Evolutionary conservation across 2,113 vertebrate species (phyloP).

Genomic region (Coreoperca whiteheadi): DNA sequence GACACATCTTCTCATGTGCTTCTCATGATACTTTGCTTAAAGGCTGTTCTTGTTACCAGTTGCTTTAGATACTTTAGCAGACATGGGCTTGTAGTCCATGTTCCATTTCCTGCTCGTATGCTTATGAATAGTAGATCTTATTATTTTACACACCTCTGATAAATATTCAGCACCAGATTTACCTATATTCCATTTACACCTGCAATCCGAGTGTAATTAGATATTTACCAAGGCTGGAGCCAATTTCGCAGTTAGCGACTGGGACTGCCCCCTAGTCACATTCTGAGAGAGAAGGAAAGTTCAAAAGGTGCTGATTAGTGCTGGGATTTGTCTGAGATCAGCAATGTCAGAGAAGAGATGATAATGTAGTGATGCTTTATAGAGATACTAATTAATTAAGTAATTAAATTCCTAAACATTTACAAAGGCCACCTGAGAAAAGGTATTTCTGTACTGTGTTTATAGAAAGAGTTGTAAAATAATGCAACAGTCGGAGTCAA

Average conservation of each 20-base stretch:
- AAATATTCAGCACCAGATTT: conserved; percentile 40
- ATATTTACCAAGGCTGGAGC: conserved; percentile 6
- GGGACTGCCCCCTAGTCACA: neutral
- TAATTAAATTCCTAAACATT: neutral
- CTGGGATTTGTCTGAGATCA: conserved; percentile 18
- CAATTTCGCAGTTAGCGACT: neutral
- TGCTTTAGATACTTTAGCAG: neutral
- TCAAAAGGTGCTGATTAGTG: conserved; percentile 15
- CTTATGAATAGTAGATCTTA: conserved; percentile 2
- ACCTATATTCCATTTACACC: conserved; percentile 5
- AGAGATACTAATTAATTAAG: conserved; percentile 24
- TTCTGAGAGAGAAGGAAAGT: conserved; percentile 9
- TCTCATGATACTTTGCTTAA: neutral
- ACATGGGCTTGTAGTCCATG: neutral
- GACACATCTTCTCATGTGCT: neutral
- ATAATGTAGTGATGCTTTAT: conserved; percentile 4
- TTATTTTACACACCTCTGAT: conserved; percentile 24
- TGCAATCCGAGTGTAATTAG: conserved; percentile 41
- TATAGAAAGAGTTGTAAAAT: neutral
- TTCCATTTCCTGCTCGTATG: neutral
- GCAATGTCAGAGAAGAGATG: conserved; percentile 18
- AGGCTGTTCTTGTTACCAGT: neutral
- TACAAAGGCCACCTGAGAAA: conserved; percentile 18
- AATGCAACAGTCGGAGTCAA: neutral
- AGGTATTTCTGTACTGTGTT: neutral